Evolutionary conservation across 2,888 invertebrate species (phyloP).

Genomic region (Dimorphilus gyrociliatus): DNA sequence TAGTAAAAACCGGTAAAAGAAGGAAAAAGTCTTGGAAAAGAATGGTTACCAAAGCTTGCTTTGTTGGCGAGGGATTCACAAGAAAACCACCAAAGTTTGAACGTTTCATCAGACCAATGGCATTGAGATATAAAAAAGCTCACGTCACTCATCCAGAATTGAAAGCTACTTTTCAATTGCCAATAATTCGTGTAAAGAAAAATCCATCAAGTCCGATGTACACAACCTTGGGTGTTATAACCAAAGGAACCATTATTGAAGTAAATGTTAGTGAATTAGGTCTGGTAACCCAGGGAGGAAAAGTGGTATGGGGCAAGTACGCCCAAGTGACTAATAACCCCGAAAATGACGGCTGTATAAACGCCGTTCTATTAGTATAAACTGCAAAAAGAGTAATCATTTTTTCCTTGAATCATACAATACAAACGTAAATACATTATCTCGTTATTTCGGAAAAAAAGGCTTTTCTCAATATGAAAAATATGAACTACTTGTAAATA

Average conservation of each 20-base stretch:
- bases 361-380: conserved; percentile 88
- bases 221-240: conserved; percentile 89
- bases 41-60: conserved; percentile 97
- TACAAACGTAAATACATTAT: too few relatives aligned
- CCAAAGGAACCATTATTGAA: conserved; percentile 93
- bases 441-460: too few relatives aligned
- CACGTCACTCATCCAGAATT: conserved; percentile 98
- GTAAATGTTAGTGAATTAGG: conserved; percentile 86
- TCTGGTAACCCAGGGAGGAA: conserved; percentile 92
- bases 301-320: conserved; percentile 99
- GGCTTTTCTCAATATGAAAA: too few relatives aligned
- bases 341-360: conserved; percentile 98
- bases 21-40: conserved; percentile 78
- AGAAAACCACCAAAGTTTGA: conserved; percentile 98
- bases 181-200: conserved; percentile 96
- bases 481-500: too few relatives aligned
- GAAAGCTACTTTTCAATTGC: conserved; percentile 89
- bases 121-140: conserved; percentile 77
- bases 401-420: too few relatives aligned
- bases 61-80: conserved; percentile 93
- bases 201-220: conserved; percentile 95
- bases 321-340: conserved; percentile 99
- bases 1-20: conserved; percentile 73
- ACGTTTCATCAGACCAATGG: conserved; percentile 91
- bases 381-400: too few relatives aligned